A percentile compares a stretch with the other conserved stretches of the same genome.
These are phyloP conservation scores for Zaprionus camerounensis DNA, from an alignment of 1,140 invertebrate species.

Conservation along the genomic window DNA sequence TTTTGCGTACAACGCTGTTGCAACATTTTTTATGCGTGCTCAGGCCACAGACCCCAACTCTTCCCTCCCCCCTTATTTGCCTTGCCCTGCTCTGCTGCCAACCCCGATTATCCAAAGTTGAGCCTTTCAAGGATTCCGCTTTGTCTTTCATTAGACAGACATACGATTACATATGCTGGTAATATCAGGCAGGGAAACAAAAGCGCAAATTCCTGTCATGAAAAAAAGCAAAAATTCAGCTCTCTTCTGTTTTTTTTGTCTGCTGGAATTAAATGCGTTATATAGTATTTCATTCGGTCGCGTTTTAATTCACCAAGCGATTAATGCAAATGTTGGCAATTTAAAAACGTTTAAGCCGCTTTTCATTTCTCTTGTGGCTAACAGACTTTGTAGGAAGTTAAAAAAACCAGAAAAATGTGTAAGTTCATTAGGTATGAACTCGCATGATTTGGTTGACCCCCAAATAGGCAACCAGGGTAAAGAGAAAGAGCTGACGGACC, in stretches of 20 bases:
- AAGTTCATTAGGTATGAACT: background rate
- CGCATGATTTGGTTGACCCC: slow-evolving; percentile 21
- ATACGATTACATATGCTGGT: slow-evolving; percentile 31
- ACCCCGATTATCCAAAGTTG: slow-evolving; percentile 27
- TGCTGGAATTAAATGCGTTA: slow-evolving; percentile 7
- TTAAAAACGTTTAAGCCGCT: slow-evolving; percentile 34
- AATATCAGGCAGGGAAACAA: slow-evolving; percentile 10
- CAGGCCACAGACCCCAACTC: slow-evolving; percentile 20
- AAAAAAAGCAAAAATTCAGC: background rate
- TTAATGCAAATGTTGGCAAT: slow-evolving; percentile 37
- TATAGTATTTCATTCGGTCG: slow-evolving; percentile 15
- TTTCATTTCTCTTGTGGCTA: slow-evolving; percentile 10
- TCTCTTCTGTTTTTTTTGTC: background rate
- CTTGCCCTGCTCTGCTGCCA: slow-evolving; percentile 4
- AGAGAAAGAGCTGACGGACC: background rate
- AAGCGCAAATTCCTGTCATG: background rate
- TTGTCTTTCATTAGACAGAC: slow-evolving; percentile 42
- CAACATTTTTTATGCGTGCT: slow-evolving; percentile 32
- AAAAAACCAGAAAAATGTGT: background rate
- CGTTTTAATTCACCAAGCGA: slow-evolving; percentile 34
- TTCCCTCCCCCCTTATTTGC: slow-evolving; percentile 23
- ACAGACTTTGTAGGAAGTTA: background rate
- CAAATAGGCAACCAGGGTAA: background rate
- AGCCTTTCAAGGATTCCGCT: slow-evolving; percentile 22
- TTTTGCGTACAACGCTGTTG: slow-evolving; percentile 48